Percentiles rank a stretch among this genome's conserved stretches.
Conservation (phyloP, 37 sponge, comb jelly and placozoan species). For the Halichondria panicea region DNA sequence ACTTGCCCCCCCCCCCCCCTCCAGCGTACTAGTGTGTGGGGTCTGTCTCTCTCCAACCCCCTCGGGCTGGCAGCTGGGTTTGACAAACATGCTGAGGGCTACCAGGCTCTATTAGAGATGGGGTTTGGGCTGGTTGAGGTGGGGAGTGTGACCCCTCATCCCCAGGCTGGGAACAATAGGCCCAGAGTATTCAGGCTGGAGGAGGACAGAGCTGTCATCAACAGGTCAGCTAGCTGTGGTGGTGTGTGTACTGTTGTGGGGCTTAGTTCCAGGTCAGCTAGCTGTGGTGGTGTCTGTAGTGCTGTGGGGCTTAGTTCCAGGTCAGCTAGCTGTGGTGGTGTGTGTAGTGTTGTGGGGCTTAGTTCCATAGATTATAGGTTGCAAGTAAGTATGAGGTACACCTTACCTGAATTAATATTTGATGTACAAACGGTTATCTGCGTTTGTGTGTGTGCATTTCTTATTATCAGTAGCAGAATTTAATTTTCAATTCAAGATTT, state of each 20-base stretch:
- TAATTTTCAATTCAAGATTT: too few relatives aligned
- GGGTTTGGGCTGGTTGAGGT: constrained; percentile 95
- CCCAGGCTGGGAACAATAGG: constrained; percentile 82
- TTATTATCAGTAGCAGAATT: not conserved
- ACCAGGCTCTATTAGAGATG: constrained; percentile 59
- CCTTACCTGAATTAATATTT: too few relatives aligned
- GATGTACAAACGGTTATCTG: too few relatives aligned
- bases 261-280: too few relatives aligned
- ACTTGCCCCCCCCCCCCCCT: not conserved
- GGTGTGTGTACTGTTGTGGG: too few relatives aligned
- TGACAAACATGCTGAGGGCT: constrained; percentile 92
- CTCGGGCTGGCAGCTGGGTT: constrained; percentile 96
- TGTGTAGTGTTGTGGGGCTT: too few relatives aligned
- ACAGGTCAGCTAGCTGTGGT: constrained; percentile 80
- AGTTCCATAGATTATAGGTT: too few relatives aligned
- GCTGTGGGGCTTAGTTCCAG: too few relatives aligned
- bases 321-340: too few relatives aligned
- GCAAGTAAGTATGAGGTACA: too few relatives aligned
- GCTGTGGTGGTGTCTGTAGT: too few relatives aligned
- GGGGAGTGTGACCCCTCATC: constrained; percentile 90
- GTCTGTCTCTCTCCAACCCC: constrained; percentile 70
- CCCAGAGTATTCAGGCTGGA: constrained; percentile 90
- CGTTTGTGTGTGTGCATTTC: too few relatives aligned
- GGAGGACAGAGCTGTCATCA: constrained; percentile 89
- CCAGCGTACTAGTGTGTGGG: constrained; percentile 62